Percentiles rank a stretch among this genome's conserved stretches.
Evolutionary conservation across 2,113 vertebrate genomes (phyloP).

Genomic region (Nesoenas mayeri): DNA sequence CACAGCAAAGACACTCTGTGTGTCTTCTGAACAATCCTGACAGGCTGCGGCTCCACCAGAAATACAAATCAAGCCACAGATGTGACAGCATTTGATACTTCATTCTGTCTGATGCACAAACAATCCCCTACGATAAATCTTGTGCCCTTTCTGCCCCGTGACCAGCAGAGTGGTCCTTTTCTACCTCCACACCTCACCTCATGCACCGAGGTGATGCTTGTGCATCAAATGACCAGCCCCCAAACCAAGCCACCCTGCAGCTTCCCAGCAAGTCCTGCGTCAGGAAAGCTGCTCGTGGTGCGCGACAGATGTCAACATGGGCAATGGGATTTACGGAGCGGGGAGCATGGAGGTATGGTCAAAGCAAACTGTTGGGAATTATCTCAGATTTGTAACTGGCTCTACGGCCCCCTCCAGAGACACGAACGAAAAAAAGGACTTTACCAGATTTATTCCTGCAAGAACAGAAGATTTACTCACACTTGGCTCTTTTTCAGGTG

Average conservation of each 20-base stretch:
- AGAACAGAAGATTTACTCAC: slow-evolving; percentile 17
- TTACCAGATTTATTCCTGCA: slow-evolving; percentile 19
- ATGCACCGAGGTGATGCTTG: rapidly evolving
- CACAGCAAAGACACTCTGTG: neutral
- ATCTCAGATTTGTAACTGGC: neutral
- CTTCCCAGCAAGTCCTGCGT: neutral
- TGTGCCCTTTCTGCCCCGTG: neutral
- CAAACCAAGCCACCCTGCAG: neutral
- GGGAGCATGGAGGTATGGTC: neutral
- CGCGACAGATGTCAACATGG: neutral
- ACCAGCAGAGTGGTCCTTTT: neutral
- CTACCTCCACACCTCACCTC: neutral
- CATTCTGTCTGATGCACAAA: neutral
- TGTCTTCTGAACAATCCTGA: neutral
- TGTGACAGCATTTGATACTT: neutral
- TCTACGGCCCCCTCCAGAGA: neutral
- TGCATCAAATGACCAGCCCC: neutral
- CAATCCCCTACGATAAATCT: neutral
- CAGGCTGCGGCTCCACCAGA: neutral
- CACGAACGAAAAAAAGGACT: neutral
- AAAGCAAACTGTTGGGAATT: neutral
- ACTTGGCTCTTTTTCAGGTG: slow-evolving; percentile 28
- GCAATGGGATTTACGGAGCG: neutral
- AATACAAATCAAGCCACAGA: neutral
- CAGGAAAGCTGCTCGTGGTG: neutral